A percentile compares a stretch with the other conserved stretches of the same genome.
These are phyloP conservation scores for Psophia crepitans DNA, from an alignment of 2,113 vertebrate species.

Conservation along the genomic window DNA sequence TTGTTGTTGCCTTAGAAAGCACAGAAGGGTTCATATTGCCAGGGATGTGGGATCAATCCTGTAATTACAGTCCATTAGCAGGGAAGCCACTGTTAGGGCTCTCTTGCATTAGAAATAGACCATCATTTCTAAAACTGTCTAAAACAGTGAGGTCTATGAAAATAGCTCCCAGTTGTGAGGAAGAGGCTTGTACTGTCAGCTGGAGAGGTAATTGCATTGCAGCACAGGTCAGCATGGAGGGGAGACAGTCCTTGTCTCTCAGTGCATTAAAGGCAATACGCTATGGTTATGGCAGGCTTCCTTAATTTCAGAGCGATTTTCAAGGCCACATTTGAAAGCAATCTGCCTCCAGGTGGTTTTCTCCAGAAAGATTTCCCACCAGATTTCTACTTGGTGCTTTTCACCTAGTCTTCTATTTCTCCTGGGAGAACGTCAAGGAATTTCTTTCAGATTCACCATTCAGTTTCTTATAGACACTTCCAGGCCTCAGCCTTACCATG, in stretches of 20 bases:
- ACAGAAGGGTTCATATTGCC: conserved; percentile 34
- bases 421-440: not conserved
- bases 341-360: not conserved
- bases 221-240: not conserved
- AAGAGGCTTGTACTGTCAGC: not conserved
- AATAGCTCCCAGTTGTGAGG: conserved; percentile 37
- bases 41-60: conserved; percentile 52
- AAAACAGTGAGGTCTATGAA: conserved; percentile 44
- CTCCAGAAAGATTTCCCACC: not conserved
- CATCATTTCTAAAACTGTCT: conserved; percentile 50
- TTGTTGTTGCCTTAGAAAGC: conserved; percentile 24
- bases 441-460: not conserved
- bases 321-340: conserved; percentile 22
- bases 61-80: conserved; percentile 64
- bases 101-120: conserved; percentile 55
- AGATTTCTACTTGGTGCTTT: not conserved
- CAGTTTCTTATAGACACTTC: not conserved
- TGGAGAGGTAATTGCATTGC: conserved; percentile 28
- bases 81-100: conserved; percentile 18
- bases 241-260: conserved; percentile 28
- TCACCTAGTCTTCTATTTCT: not conserved
- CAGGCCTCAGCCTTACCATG: not conserved
- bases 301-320: conserved; percentile 13
- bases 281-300: not conserved
- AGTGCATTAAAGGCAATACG: not conserved